phyloP scores from a whole-genome alignment of 2,888 invertebrate species.

The Tortricodes alternella region DNA sequence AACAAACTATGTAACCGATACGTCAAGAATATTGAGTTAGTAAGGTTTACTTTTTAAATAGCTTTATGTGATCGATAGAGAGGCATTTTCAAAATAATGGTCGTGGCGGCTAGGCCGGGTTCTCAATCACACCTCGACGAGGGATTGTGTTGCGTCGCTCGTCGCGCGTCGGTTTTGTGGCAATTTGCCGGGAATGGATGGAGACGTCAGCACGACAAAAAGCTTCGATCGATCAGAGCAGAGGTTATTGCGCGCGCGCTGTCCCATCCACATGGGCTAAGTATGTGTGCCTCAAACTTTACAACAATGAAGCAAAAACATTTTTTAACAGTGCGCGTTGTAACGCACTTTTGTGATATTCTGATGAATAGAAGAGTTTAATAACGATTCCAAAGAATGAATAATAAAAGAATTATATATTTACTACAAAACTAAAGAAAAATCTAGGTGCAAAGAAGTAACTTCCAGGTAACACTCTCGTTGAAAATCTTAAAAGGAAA shows the following conservation, averaged over 20 bases:
- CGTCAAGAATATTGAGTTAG: constrained; percentile 42
- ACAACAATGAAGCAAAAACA: constrained; percentile 22
- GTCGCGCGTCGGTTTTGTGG: constrained; percentile 49
- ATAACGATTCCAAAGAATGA: too few relatives aligned
- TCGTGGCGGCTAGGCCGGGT: constrained; percentile 47
- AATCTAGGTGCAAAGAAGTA: too few relatives aligned
- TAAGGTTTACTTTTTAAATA: constrained; percentile 49
- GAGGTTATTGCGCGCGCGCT: constrained; percentile 61
- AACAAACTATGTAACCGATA: constrained; percentile 47
- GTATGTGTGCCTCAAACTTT: constrained; percentile 17
- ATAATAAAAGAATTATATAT: too few relatives aligned
- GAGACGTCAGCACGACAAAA: constrained; percentile 79
- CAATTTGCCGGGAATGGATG: constrained; percentile 78
- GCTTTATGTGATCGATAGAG: constrained; percentile 67
- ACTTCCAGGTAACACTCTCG: neutral
- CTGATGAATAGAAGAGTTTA: neutral
- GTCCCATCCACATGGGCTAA: constrained; percentile 42
- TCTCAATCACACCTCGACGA: constrained; percentile 69
- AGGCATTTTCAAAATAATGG: constrained; percentile 73
- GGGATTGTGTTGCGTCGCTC: constrained; percentile 52
- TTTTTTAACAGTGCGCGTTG: constrained; percentile 14
- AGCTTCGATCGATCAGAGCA: constrained; percentile 74
- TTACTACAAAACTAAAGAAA: too few relatives aligned
- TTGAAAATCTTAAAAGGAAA: constrained; percentile 5
- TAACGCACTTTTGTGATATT: constrained; percentile 3